Conservation (phyloP, 2,797 vertebrate species). For the Coccyzus lansbergi region DNA sequence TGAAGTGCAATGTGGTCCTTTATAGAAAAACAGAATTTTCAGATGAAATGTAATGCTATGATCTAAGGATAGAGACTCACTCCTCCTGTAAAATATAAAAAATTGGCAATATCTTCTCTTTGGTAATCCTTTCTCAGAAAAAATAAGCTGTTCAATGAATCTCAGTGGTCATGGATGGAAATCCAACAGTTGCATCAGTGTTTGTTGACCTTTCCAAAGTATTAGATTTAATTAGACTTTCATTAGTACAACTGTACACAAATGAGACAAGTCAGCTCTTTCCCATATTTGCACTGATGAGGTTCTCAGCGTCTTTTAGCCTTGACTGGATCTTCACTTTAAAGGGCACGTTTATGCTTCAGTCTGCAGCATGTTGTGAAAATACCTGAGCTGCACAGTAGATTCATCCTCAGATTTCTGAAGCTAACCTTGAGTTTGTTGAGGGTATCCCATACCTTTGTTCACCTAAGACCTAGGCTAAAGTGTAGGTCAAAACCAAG, state of each 20-base stretch:
- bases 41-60: not conserved
- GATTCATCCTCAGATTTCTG: not conserved
- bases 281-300: not conserved
- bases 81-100: constrained; percentile 39
- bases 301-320: not conserved
- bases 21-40: constrained; percentile 12
- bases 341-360: not conserved
- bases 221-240: constrained; percentile 58
- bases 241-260: constrained; percentile 21
- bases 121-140: constrained; percentile 62
- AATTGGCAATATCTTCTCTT: constrained; percentile 19
- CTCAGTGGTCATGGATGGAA: constrained; percentile 37
- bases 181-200: constrained; percentile 27
- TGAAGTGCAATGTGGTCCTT: not conserved
- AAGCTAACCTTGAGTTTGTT: not conserved
- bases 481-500: not conserved
- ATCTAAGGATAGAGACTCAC: constrained; percentile 27
- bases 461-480: not conserved
- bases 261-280: constrained; percentile 40
- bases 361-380: not conserved
- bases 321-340: not conserved
- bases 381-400: not conserved
- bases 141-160: constrained; percentile 66
- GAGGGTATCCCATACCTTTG: not conserved
- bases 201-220: constrained; percentile 59